Conservation (phyloP, 2,113 vertebrate species). For the Myrmecobius fasciatus region DNA sequence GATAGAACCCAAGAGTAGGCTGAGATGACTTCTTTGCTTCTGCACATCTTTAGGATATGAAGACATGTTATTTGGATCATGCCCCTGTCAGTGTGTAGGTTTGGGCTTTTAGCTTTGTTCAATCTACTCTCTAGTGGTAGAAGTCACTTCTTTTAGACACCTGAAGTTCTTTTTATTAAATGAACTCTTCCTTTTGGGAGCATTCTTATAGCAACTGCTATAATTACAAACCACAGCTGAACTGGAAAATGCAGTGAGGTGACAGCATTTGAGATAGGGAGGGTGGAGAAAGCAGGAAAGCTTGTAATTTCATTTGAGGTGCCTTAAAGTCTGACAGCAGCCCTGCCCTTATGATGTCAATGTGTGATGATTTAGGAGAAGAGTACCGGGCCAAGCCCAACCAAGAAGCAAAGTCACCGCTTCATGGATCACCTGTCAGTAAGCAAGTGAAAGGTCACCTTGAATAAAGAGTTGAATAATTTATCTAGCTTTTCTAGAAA, state of each 20-base stretch:
- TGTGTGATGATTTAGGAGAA: constrained; percentile 17
- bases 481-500: not conserved
- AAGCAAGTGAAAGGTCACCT: not conserved
- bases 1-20: not conserved
- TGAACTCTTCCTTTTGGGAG: constrained; percentile 53
- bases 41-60: constrained; percentile 6
- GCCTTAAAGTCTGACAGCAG: constrained; percentile 47
- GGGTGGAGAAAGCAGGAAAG: constrained; percentile 62
- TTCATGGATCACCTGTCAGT: not conserved
- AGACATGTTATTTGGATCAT: not conserved
- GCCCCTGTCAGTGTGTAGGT: not conserved
- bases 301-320: constrained; percentile 65
- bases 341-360: constrained; percentile 39
- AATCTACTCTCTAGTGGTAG: not conserved
- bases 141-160: constrained; percentile 6
- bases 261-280: constrained; percentile 56
- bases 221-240: constrained; percentile 67
- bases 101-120: not conserved
- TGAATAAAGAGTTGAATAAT: not conserved
- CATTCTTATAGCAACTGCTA: constrained; percentile 46
- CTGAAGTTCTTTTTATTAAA: constrained; percentile 50
- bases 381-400: constrained; percentile 3
- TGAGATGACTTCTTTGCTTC: not conserved
- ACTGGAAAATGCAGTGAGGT: constrained; percentile 12
- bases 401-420: not conserved